Evolutionary conservation across 2,113 vertebrate species (phyloP).

Genomic region (Platycercus adscitus): DNA sequence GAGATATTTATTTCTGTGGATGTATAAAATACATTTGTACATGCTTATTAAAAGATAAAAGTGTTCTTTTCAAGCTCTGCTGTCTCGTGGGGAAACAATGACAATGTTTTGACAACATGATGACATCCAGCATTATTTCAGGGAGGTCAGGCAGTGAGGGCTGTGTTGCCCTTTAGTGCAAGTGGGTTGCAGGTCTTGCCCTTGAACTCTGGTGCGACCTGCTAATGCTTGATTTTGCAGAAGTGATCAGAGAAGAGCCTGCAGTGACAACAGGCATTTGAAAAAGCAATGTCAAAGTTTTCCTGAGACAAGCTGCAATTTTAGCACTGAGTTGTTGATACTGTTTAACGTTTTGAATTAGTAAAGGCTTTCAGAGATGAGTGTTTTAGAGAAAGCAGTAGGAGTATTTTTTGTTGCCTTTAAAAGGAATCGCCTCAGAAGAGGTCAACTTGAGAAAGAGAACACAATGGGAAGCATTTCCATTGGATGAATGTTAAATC

Average conservation of each 20-base stretch:
- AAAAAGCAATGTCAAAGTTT: not conserved
- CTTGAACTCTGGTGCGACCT: not conserved
- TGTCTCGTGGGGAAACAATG: not conserved
- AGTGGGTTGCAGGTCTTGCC: not conserved
- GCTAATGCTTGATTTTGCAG: not conserved
- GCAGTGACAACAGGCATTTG: not conserved
- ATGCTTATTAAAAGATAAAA: not conserved
- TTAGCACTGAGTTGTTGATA: not conserved
- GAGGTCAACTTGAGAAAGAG: not conserved
- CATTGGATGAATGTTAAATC: not conserved
- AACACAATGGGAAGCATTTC: not conserved
- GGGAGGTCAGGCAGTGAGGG: not conserved
- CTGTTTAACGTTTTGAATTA: not conserved
- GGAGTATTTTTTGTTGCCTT: not conserved
- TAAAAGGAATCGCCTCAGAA: not conserved
- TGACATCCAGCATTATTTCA: slow-evolving; percentile 1
- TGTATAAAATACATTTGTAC: not conserved
- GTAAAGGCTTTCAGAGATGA: not conserved
- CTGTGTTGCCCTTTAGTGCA: not conserved
- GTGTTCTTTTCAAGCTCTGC: not conserved
- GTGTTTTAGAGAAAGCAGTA: not conserved
- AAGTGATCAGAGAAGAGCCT: not conserved
- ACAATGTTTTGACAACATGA: not conserved
- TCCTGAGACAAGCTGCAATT: not conserved
- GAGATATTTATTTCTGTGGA: not conserved